Percentiles rank a stretch among this genome's conserved stretches.
Evolutionary conservation across 2,797 vertebrate genomes (phyloP).

Genomic region (Poecilia wingei): DNA sequence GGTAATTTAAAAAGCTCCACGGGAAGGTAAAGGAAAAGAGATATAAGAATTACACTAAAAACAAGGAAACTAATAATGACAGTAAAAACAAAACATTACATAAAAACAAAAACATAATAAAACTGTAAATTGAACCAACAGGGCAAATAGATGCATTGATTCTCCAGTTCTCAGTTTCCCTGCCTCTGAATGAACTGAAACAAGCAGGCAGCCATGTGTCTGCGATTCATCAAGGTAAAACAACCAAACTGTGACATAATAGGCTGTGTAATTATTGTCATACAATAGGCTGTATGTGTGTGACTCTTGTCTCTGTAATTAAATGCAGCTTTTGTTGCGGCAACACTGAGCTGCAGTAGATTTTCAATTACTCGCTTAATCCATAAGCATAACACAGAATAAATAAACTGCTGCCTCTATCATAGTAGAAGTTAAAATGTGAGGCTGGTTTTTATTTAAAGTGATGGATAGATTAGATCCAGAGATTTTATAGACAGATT

Average conservation of each 20-base stretch:
- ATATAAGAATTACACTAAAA: background rate
- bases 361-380: constrained; percentile 40
- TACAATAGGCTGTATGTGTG: constrained; percentile 12
- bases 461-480: constrained; percentile 1
- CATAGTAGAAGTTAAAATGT: background rate
- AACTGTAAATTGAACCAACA: background rate
- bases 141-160: background rate
- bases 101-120: background rate
- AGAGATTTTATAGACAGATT: background rate
- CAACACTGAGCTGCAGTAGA: constrained; percentile 10
- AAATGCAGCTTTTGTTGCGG: constrained; percentile 31
- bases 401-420: background rate
- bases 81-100: background rate
- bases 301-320: constrained; percentile 32
- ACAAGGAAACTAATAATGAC: background rate
- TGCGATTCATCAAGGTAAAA: constrained; percentile 32
- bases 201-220: constrained; percentile 9
- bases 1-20: background rate
- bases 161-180: background rate
- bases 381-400: constrained; percentile 8
- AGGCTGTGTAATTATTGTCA: constrained; percentile 28
- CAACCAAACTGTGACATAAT: constrained; percentile 29
- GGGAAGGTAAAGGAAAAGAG: background rate
- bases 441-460: constrained; percentile 1
- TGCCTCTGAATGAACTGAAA: constrained; percentile 6